These are phyloP conservation scores for Meiosimyza platycephala DNA, from an alignment of 2,888 invertebrate species.

Conservation along the genomic window DNA sequence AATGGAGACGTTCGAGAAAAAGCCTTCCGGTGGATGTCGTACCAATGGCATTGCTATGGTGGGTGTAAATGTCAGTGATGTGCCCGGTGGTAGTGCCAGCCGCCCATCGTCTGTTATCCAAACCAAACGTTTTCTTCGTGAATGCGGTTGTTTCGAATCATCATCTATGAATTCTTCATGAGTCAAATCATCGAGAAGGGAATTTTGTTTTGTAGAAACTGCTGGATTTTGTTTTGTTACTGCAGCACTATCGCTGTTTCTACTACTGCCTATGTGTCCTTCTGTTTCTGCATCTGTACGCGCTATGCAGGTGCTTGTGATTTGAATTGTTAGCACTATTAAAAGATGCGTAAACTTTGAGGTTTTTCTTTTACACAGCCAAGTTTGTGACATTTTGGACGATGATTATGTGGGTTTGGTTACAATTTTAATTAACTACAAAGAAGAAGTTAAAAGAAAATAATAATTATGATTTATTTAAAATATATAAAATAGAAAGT, in stretches of 20 bases:
- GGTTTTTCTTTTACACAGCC: constrained; percentile 46
- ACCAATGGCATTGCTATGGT: constrained; percentile 86
- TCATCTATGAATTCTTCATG: constrained; percentile 50
- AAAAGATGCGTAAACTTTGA: constrained; percentile 45
- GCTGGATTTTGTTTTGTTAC: constrained; percentile 36
- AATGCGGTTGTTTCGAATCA: constrained; percentile 70
- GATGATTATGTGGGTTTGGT: neutral
- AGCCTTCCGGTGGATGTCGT: constrained; percentile 86
- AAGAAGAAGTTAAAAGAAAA: neutral
- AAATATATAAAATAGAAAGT: neutral
- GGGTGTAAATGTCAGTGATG: constrained; percentile 81
- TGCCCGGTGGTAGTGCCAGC: constrained; percentile 85
- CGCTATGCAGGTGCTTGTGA: constrained; percentile 32
- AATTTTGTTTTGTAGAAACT: constrained; percentile 51
- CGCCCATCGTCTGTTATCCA: constrained; percentile 90
- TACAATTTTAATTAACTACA: neutral
- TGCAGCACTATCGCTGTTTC: neutral
- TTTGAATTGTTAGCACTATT: constrained; percentile 40
- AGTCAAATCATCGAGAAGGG: constrained; percentile 43
- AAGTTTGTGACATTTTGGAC: constrained; percentile 40
- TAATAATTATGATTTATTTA: neutral
- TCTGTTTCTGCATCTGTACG: constrained; percentile 22
- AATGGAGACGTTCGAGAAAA: constrained; percentile 85
- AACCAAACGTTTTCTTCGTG: constrained; percentile 82
- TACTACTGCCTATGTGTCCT: neutral